Percentiles rank a stretch among this genome's conserved stretches.
These are phyloP conservation scores for Pantelozetes paolii DNA, from an alignment of 2,888 invertebrate genomes.

Conservation along the genomic window DNA sequence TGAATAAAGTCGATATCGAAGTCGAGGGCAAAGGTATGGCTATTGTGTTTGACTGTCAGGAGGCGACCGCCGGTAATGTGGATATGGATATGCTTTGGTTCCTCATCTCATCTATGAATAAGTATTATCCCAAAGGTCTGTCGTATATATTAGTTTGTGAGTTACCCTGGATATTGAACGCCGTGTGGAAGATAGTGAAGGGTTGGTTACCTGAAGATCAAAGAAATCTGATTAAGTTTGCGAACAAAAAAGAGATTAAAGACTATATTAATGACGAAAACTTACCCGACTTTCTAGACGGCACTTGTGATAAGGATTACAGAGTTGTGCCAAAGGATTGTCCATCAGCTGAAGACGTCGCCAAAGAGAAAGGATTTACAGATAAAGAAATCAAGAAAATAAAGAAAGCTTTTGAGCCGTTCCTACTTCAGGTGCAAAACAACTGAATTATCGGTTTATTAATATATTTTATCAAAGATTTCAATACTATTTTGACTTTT, in stretches of 20 bases:
- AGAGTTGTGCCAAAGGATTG: slow-evolving; percentile 40
- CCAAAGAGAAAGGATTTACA: slow-evolving; percentile 25
- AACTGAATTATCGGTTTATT: not conserved
- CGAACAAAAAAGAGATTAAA: slow-evolving; percentile 33
- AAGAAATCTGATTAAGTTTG: slow-evolving; percentile 34
- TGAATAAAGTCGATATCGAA: slow-evolving; percentile 37
- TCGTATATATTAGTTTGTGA: slow-evolving; percentile 42
- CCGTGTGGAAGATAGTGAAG: slow-evolving; percentile 40
- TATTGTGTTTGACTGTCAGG: slow-evolving; percentile 41
- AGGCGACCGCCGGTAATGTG: slow-evolving; percentile 43
- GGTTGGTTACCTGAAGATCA: slow-evolving; percentile 41
- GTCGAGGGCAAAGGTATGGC: slow-evolving; percentile 37
- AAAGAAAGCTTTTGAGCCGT: slow-evolving; percentile 30
- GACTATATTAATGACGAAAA: slow-evolving; percentile 38
- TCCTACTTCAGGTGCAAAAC: slow-evolving; percentile 8
- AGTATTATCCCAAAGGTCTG: slow-evolving; percentile 71
- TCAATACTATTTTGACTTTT: not conserved
- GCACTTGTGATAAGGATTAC: slow-evolving; percentile 30
- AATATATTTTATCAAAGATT: not conserved
- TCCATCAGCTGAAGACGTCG: slow-evolving; percentile 38
- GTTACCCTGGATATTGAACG: slow-evolving; percentile 43
- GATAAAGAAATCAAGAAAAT: slow-evolving; percentile 36
- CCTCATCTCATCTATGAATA: slow-evolving; percentile 76
- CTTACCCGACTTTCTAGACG: slow-evolving; percentile 41
- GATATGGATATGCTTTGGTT: slow-evolving; percentile 88